These are phyloP conservation scores for Steatocranus sp. DNA, from an alignment of 2,797 vertebrate genomes.

Conservation along the genomic window DNA sequence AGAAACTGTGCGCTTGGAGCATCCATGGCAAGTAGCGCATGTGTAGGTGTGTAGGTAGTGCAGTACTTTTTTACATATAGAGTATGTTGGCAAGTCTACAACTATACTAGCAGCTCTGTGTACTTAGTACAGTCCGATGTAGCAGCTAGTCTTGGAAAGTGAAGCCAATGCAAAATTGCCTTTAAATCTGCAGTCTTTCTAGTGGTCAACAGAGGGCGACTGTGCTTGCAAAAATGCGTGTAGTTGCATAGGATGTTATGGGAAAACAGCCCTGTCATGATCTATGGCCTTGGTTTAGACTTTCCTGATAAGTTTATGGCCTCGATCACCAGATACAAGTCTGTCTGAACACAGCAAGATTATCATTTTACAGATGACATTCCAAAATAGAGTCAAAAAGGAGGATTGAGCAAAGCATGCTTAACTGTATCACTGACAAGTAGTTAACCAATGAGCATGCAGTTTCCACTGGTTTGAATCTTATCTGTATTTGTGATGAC, in stretches of 20 bases:
- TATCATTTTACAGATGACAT: background rate
- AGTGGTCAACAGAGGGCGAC: background rate
- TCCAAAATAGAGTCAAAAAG: background rate
- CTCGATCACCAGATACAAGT: background rate
- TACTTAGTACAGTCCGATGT: background rate
- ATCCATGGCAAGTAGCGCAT: background rate
- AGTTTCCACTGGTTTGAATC: background rate
- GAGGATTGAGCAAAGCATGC: background rate
- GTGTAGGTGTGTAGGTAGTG: background rate
- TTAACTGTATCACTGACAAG: background rate
- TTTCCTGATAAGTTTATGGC: background rate
- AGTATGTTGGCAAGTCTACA: background rate
- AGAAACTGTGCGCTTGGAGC: background rate
- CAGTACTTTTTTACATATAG: background rate
- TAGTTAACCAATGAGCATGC: background rate
- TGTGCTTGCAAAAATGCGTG: background rate
- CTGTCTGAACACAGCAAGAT: fast-evolving
- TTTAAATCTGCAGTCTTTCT: background rate
- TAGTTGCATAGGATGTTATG: background rate
- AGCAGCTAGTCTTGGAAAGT: background rate
- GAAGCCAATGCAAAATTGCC: background rate
- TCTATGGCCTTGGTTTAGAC: background rate
- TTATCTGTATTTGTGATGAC: background rate
- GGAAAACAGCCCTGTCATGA: background rate
- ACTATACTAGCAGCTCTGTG: background rate